Percentiles rank a stretch among this genome's conserved stretches.
phyloP scores from a whole-genome alignment of 2,888 invertebrate genomes.

The Andrena chrysosceles region DNA sequence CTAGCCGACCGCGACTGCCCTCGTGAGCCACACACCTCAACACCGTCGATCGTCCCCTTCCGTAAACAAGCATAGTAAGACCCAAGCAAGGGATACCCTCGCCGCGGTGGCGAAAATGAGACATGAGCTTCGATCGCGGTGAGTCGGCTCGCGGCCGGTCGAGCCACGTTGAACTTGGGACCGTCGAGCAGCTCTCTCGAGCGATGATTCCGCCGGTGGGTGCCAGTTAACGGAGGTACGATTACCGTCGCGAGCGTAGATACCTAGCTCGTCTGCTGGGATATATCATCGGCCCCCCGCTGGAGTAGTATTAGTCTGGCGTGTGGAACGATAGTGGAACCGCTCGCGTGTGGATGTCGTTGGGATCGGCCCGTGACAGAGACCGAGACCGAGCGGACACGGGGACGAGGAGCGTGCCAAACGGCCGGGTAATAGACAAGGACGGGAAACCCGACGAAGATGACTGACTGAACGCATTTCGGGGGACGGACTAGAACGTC shows the following conservation, averaged over 20 bases:
- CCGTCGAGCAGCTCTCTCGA: conserved; percentile 23
- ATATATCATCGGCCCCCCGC: background rate
- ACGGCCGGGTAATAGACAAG: conserved; percentile 6
- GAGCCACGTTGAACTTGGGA: conserved; percentile 39
- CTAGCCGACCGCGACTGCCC: conserved; percentile 3
- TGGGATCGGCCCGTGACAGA: conserved; percentile 6
- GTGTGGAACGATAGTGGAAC: background rate
- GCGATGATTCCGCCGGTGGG: conserved; percentile 50
- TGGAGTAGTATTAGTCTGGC: background rate
- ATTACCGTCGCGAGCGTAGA: background rate
- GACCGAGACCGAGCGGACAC: background rate
- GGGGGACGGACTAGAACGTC: background rate
- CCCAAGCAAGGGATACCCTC: conserved; percentile 10
- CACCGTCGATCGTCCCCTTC: conserved; percentile 41
- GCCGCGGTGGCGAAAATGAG: conserved; percentile 27
- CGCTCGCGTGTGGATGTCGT: conserved; percentile 20
- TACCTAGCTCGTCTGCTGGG: too few relatives aligned
- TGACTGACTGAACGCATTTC: conserved; percentile 30
- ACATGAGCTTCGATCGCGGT: conserved; percentile 33
- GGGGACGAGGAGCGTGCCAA: conserved; percentile 13
- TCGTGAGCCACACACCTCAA: background rate
- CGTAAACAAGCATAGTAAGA: conserved; percentile 46
- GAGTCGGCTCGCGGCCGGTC: conserved; percentile 30
- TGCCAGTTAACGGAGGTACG: conserved; percentile 39
- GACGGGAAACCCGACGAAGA: conserved; percentile 28